Evolutionary conservation across 1,140 invertebrate species (phyloP), one percentile per base, ranked within the genome.

Genomic region (Drosophila saltans): DNA sequence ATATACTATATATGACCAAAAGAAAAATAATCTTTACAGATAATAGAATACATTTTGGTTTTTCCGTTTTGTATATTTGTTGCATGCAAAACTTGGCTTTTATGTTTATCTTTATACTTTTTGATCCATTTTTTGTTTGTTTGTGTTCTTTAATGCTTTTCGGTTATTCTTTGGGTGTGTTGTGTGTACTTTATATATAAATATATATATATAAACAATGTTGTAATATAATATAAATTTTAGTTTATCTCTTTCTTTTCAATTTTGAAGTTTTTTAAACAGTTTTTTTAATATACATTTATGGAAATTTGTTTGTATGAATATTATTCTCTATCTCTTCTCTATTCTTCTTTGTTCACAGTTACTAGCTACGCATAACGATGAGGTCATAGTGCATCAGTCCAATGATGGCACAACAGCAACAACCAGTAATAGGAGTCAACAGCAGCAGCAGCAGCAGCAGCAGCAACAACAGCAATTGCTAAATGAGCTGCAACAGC

Each of bases 281-380:
- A 40, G 16, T 10, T 21, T 10, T 30, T 11, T 24, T 52, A 33
- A 33, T 36, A 45, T 21, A 36, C 16, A 28, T 2, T 16, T 16
- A 16, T 16, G 16, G 16, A 30, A 30, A 30, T 4, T 30, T 30
- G 4, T 30, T 2, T 30, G 28, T 16, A 30, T 30, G 28, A 30
- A 30, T 30, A 30, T 30, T 33, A 24, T 24, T 7, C 39, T 24
- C 11, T 1, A 16, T 63, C 28, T 8, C 16, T 16, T 16, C 16
- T 16, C 16, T 16, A 16, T 16, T 16, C 16, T 16, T 11, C 36
- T 52, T 10, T 58, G 2, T n/a, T n/a, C 24, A 36, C 70, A 91
- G 90, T 91, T 91, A 91, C 90, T 91, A 91, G 78, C 76, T 71
- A 74, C 78, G 67, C 76, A 76, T 79, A 83, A 81, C 21, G 81